Conservation (phyloP, 2,113 vertebrate genomes). For the Trochalopteron elliotii region DNA sequence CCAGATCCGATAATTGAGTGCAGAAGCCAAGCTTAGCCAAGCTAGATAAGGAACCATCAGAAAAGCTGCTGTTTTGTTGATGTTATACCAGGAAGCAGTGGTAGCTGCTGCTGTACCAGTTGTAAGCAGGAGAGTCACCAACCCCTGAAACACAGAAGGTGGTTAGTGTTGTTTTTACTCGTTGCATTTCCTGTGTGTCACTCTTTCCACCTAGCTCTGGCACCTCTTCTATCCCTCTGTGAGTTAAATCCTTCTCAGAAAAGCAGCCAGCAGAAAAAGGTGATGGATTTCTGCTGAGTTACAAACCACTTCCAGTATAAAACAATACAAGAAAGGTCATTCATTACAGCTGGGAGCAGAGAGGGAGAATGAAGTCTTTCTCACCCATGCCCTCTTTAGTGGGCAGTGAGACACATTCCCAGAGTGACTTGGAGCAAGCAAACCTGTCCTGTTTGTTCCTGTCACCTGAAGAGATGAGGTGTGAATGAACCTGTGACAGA, state of each 20-base stretch:
- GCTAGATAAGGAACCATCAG: constrained; percentile 79
- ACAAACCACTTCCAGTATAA: neutral
- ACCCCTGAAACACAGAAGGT: constrained; percentile 64
- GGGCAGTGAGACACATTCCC: neutral
- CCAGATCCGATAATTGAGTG: constrained; percentile 76
- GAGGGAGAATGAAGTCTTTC: neutral
- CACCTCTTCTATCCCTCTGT: neutral
- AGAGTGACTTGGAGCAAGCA: neutral
- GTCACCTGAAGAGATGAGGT: neutral
- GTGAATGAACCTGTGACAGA: neutral
- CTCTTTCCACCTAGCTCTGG: neutral
- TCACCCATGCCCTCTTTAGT: neutral
- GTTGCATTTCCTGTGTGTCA: neutral
- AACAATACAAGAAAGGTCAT: neutral
- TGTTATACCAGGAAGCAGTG: constrained; percentile 69
- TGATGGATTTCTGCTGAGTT: neutral
- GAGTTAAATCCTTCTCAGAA: neutral
- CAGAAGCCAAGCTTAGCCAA: constrained; percentile 74
- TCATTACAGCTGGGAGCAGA: neutral
- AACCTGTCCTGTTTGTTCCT: neutral
- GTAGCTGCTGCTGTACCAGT: constrained; percentile 64
- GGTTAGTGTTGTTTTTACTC: neutral
- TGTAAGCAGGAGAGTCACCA: constrained; percentile 65
- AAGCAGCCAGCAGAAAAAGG: neutral
- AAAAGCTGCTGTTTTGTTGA: constrained; percentile 72